Conservation (phyloP, 2,113 vertebrate genomes). For the Chaenocephalus aceratus region DNA sequence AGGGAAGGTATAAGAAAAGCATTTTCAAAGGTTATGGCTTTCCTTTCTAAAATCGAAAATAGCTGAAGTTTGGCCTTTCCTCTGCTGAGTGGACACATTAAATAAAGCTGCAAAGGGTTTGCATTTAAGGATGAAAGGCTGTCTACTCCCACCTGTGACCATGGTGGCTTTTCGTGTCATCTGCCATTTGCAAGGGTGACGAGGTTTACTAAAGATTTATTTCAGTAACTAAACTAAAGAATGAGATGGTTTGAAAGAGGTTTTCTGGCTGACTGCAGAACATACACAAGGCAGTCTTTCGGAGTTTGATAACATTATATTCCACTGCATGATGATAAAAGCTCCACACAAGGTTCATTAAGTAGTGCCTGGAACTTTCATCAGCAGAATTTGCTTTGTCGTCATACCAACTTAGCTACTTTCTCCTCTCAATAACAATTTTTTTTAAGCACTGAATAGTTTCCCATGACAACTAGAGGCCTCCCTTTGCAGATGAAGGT, state of each 20-base stretch:
- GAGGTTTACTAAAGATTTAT: not conserved
- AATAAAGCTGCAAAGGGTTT: not conserved
- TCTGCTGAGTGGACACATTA: slow-evolving; percentile 23
- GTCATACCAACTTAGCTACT: too few relatives aligned
- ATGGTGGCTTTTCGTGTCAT: not conserved
- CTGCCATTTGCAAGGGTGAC: slow-evolving; percentile 6
- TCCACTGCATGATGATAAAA: not conserved
- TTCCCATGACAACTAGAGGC: too few relatives aligned
- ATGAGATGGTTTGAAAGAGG: not conserved
- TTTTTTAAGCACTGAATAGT: too few relatives aligned
- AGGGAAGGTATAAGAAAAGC: slow-evolving; percentile 20
- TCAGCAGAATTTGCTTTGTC: not conserved
- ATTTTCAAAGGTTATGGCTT: slow-evolving; percentile 47
- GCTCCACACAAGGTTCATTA: not conserved
- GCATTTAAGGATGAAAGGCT: not conserved
- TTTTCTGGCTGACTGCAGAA: too few relatives aligned
- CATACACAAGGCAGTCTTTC: not conserved
- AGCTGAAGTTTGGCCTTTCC: slow-evolving; percentile 42
- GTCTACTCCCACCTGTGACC: not conserved
- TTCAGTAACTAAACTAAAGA: not conserved
- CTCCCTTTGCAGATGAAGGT: not conserved
- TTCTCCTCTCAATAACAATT: too few relatives aligned
- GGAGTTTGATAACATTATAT: not conserved
- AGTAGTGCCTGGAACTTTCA: not conserved
- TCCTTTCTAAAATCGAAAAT: slow-evolving; percentile 25